Base-by-base conservation (phyloP, 2,797 vertebrate genomes). In the Allobates femoralis region DNA sequence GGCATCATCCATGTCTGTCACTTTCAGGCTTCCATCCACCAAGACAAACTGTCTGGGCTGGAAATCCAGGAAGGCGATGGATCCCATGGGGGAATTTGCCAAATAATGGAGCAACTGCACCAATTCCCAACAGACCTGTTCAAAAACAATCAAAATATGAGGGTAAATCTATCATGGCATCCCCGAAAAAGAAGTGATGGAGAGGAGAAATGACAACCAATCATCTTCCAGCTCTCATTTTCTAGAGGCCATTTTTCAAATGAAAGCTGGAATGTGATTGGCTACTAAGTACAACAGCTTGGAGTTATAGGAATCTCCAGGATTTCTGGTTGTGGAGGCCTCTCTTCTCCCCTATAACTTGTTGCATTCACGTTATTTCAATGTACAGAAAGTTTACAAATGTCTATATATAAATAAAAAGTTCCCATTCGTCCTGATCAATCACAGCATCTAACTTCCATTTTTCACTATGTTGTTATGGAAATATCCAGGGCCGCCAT, bases 1-100 rank as follows among this genome's bases (percentile, higher is more conserved):
- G 92, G 96, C 96, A 79, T 98, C 96, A 21, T 98, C 97, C 91
- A 98, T 91, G 92, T 98, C 97, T 0, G 96, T 97, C 88, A 97
- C 95, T 94, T 98, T 98, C 74, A 98, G 93, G 87, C 93, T 92
- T 55, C 97, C 97, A 7, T 96, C 94, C 88, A 97, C 96, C 64
- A 96, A 94, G 88, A 98, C 95, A 87, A 98, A 98, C 94, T 98
- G 97, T 71, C 96, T 95, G 0, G 97, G 97, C 92, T 98, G 97
- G 91, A 98, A 98, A 93, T 98, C 97, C 94, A 98, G 92, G 87
- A 98, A 94, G 56, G 93, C 95, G 91, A 98, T 94, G 1, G 97
- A 97, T 88, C 97, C 97, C 91, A 98, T 92, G 7, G 97, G 96
- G 16, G 97, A 97, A 90, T 89, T 92, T 62, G 96, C 96, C 85